Evolutionary conservation across 2,113 vertebrate genomes (phyloP).

Genomic region (Oryctolagus cuniculus): DNA sequence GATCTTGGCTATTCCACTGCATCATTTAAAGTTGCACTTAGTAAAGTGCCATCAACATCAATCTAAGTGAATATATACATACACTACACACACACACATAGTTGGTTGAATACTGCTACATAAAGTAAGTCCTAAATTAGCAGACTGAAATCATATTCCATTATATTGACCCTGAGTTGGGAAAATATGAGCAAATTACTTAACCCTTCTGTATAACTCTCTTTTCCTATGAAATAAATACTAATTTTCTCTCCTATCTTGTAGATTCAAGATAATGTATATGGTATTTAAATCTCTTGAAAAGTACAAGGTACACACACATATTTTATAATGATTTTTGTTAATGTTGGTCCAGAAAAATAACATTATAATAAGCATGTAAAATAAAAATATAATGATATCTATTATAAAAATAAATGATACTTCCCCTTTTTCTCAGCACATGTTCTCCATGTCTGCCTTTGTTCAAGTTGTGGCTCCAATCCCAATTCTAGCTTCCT

Average conservation of each 20-base stretch:
- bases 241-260: neutral
- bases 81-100: too few relatives aligned
- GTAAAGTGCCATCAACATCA: neutral
- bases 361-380: neutral
- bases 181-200: neutral
- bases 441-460: neutral
- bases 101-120: neutral
- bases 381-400: neutral
- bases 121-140: neutral
- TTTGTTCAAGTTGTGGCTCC: too few relatives aligned
- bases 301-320: neutral
- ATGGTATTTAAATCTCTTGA: neutral
- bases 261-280: neutral
- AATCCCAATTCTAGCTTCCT: too few relatives aligned
- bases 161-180: neutral
- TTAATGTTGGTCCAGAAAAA: neutral
- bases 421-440: neutral
- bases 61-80: neutral
- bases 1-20: neutral
- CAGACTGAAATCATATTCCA: neutral
- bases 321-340: neutral
- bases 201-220: neutral
- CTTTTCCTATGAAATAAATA: neutral
- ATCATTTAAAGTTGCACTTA: neutral
- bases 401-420: neutral